A percentile compares a stretch with the other conserved stretches of the same genome.
Conservation (phyloP, 2,888 invertebrate genomes). For the Schizotus pectinicornis region DNA sequence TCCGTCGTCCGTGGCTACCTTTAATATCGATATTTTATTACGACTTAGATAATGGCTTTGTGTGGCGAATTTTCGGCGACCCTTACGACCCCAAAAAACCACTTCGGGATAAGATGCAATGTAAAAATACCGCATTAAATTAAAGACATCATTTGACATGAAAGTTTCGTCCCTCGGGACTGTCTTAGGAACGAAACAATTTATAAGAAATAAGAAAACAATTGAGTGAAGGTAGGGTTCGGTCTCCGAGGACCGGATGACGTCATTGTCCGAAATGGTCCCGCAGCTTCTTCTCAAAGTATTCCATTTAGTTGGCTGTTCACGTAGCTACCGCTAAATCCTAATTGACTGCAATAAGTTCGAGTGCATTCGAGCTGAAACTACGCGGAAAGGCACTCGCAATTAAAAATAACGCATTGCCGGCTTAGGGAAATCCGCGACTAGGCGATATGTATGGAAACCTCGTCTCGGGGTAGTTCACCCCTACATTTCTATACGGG, state of each 20-base stretch:
- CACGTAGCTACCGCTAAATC: conserved; percentile 25
- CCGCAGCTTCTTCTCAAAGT: conserved; percentile 30
- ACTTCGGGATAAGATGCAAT: conserved; percentile 2
- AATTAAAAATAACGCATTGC: too few species aligned
- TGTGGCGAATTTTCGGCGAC: neutral
- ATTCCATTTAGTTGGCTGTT: conserved; percentile 31
- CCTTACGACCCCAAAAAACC: neutral
- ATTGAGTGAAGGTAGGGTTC: conserved; percentile 52
- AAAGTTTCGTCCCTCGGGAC: conserved; percentile 47
- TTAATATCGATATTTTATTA: conserved; percentile 20
- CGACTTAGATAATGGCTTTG: conserved; percentile 7
- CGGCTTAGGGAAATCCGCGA: too few species aligned
- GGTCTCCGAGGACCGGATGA: conserved; percentile 46
- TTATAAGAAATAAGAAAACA: conserved; percentile 57
- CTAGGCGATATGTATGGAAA: too few species aligned
- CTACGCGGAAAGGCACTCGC: too few species aligned
- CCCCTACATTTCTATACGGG: too few species aligned
- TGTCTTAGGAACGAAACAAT: conserved; percentile 52
- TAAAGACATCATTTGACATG: conserved; percentile 51
- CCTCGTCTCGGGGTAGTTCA: too few species aligned
- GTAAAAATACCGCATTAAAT: conserved; percentile 36
- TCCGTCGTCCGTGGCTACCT: conserved; percentile 11
- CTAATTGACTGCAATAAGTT: conserved; percentile 22
- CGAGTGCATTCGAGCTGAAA: too few species aligned
- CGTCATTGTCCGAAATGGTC: conserved; percentile 43